Evolutionary conservation across 2,888 invertebrate species (phyloP), one percentile per base, ranked within the genome.

Genomic region (Parasteatoda lunata): DNA sequence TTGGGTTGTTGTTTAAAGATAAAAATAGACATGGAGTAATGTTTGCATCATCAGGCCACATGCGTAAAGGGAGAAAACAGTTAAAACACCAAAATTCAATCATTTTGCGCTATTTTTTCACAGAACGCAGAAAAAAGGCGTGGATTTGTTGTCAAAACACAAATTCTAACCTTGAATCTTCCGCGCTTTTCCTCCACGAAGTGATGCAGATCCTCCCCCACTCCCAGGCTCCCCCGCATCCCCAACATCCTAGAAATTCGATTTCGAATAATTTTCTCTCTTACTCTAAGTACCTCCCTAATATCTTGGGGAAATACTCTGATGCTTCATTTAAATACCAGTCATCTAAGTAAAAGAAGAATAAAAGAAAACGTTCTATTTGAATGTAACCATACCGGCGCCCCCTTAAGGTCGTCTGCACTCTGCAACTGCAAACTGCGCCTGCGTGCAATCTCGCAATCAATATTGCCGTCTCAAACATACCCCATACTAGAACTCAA

Each of bases 381-480:
- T 52, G 68, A 30, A 66, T 64, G 52, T 65, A 30, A 82, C 51
- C 80, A 48, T 64, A 48, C 78, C 70, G 88, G 88, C 88, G 88
- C 88, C 88, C 73, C 48, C 71, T 54, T 73, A 47, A 77, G 52
- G 68, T 87, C 75, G 82, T 83, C 88, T 88, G 88, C 78, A 82
- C 88, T 83, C 88, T 78, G 88, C 88, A 88, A 79, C 73, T 45
- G 78, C 30, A 72, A 45, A 70, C 70, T 77, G 69, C 88, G 88
- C 88, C 82, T 78, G 88, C 88, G 52, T 83, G 15, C 65, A n/a
- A 49, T 51, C 54, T 59, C 76, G 45, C 77, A 83, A 88, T 88
- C 88, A 83, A 88, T 88, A 88, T 88, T 88, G 88, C 82, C 83
- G 88, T 88, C 88, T 88, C 80, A 71, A n/a, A 30, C 30, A 30